Conservation (phyloP, 2,797 vertebrate genomes). For the Trachurus trachurus region DNA sequence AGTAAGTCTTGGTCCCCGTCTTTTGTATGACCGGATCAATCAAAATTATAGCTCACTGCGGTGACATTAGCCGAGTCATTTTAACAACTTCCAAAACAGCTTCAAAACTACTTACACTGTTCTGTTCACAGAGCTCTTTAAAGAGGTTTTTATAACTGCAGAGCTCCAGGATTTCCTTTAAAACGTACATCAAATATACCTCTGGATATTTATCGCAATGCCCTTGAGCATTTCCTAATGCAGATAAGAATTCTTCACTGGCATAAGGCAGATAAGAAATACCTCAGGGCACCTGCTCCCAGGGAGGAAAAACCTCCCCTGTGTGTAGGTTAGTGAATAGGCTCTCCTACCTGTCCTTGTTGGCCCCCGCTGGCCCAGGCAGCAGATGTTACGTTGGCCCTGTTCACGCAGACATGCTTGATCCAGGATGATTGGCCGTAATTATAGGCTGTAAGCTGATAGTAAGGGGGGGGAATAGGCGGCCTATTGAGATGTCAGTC, state of each 20-base stretch:
- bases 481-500: slow-evolving; percentile 85
- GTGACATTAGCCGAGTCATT: slow-evolving; percentile 31
- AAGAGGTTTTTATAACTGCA: slow-evolving; percentile 39
- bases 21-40: slow-evolving; percentile 16
- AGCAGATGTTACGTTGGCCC: slow-evolving; percentile 85
- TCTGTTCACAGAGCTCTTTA: slow-evolving; percentile 49
- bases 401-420: slow-evolving; percentile 83
- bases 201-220: slow-evolving; percentile 47
- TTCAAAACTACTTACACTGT: slow-evolving; percentile 16
- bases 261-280: slow-evolving; percentile 64
- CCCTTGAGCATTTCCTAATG: slow-evolving; percentile 60
- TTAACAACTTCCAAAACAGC: slow-evolving; percentile 42
- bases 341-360: slow-evolving; percentile 63
- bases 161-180: slow-evolving; percentile 39
- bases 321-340: slow-evolving; percentile 60
- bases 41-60: slow-evolving; percentile 17
- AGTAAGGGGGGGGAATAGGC: slow-evolving; percentile 77
- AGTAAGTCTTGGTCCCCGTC: background rate
- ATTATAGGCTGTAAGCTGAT: slow-evolving; percentile 89
- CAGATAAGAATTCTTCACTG: slow-evolving; percentile 61
- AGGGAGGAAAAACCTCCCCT: slow-evolving; percentile 9
- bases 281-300: slow-evolving; percentile 73
- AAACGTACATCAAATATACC: slow-evolving; percentile 44
- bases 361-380: slow-evolving; percentile 57
- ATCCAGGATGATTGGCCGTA: slow-evolving; percentile 87